A percentile compares a stretch with the other conserved stretches of the same genome.
These are phyloP conservation scores for Parapsyche elsis DNA, from an alignment of 1,140 invertebrate genomes.

Conservation along the genomic window DNA sequence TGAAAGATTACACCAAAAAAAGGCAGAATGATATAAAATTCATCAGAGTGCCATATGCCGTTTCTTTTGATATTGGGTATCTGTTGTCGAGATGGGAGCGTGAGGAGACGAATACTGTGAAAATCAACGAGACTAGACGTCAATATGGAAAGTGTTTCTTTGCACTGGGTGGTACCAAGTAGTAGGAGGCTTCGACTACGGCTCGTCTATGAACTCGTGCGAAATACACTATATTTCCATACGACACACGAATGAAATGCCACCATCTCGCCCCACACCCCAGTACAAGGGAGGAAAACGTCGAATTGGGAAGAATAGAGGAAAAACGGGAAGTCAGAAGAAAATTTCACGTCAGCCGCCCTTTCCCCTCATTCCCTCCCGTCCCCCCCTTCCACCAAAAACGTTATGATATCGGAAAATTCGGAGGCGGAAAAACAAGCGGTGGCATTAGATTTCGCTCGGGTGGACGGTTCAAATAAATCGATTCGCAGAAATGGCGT, in stretches of 20 bases:
- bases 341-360: conserved; percentile 1
- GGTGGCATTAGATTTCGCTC: not conserved
- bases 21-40: conserved; percentile 51
- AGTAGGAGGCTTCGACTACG: not conserved
- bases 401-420: conserved; percentile 25
- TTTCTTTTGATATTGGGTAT: conserved; percentile 50
- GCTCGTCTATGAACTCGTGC: conserved; percentile 44
- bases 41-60: conserved; percentile 49
- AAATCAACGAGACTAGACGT: conserved; percentile 48
- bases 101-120: conserved; percentile 39
- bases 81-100: conserved; percentile 16
- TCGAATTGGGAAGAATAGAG: not conserved
- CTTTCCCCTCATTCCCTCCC: no score
- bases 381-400: not conserved
- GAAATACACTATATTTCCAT: conserved; percentile 38
- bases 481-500: not conserved
- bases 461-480: not conserved
- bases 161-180: not conserved
- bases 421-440: conserved; percentile 2
- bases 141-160: conserved; percentile 44
- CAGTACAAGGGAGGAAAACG: not conserved
- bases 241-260: conserved; percentile 21
- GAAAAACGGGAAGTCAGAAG: conserved; percentile 24
- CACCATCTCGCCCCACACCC: not conserved
- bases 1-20: conserved; percentile 46